Conservation (phyloP, 1,140 invertebrate genomes). For the Bombus huntii region DNA sequence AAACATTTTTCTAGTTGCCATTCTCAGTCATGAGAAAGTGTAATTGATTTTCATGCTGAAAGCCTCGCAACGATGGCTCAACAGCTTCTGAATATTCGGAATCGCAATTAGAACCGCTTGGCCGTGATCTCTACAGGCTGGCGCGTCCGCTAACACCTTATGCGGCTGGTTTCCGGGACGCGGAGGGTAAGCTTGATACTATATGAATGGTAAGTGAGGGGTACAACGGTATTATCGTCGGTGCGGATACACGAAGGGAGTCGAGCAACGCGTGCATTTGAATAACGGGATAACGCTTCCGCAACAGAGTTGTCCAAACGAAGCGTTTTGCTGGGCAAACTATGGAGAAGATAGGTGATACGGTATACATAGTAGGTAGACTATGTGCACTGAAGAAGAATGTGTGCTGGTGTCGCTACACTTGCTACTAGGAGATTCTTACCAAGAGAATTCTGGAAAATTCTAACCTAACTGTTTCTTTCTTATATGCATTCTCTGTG, state of each 20-base stretch:
- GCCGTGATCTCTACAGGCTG: not conserved
- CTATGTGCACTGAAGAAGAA: no score
- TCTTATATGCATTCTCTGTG: not conserved
- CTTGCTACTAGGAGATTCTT: no score
- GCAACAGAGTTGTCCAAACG: not conserved
- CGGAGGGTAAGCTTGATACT: conserved; percentile 31
- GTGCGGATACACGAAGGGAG: not conserved
- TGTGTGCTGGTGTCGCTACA: no score
- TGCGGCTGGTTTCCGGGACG: not conserved
- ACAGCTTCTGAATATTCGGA: conserved; percentile 27
- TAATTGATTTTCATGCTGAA: not conserved
- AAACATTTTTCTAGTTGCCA: no score
- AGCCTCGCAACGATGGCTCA: not conserved
- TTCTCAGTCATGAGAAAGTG: not conserved
- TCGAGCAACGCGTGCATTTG: not conserved
- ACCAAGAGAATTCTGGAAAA: not conserved
- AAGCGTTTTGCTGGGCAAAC: not conserved
- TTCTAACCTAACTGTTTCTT: not conserved
- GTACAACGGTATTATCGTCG: conserved; percentile 21
- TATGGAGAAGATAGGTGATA: not conserved
- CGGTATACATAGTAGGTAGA: no score
- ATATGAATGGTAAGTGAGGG: conserved; percentile 42
- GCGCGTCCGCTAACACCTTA: not conserved
- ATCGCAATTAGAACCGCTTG: conserved; percentile 21
- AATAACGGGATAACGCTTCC: conserved; percentile 5